phyloP scores from a whole-genome alignment of 2,113 vertebrate species.

The Guaruba guarouba region DNA sequence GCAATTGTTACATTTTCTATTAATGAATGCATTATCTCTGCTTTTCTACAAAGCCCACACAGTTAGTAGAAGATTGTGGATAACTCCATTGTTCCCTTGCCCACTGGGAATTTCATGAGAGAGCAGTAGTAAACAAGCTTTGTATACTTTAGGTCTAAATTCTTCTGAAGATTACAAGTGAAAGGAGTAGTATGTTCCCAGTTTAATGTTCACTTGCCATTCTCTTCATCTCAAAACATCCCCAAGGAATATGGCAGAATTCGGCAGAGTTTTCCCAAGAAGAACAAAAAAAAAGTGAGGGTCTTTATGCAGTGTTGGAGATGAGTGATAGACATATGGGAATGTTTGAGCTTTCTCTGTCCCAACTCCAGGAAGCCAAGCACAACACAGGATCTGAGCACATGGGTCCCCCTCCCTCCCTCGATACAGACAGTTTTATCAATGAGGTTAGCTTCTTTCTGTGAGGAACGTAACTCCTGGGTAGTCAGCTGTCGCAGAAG shows the following conservation, averaged over 20 bases:
- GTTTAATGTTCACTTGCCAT: background rate
- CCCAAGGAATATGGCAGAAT: constrained; percentile 34
- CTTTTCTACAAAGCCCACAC: constrained; percentile 43
- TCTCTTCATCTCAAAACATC: constrained; percentile 10
- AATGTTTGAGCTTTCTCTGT: background rate
- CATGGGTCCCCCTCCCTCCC: background rate
- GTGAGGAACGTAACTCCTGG: background rate
- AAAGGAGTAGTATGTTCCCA: constrained; percentile 20
- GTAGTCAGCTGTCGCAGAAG: background rate
- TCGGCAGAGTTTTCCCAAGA: background rate
- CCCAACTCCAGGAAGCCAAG: background rate
- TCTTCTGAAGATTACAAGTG: constrained; percentile 29
- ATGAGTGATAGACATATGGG: background rate
- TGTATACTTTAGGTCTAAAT: constrained; percentile 12
- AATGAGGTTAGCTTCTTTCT: background rate
- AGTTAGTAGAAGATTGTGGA: constrained; percentile 19
- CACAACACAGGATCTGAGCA: background rate
- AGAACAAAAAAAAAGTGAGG: background rate
- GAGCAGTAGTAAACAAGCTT: background rate
- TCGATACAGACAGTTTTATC: background rate
- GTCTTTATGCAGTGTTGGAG: background rate
- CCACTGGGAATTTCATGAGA: background rate
- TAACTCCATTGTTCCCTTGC: constrained; percentile 41
- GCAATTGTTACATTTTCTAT: constrained; percentile 10
- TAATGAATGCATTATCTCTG: constrained; percentile 41